phyloP scores from a whole-genome alignment of 2,888 invertebrate species.

The Laspeyria flexula region DNA sequence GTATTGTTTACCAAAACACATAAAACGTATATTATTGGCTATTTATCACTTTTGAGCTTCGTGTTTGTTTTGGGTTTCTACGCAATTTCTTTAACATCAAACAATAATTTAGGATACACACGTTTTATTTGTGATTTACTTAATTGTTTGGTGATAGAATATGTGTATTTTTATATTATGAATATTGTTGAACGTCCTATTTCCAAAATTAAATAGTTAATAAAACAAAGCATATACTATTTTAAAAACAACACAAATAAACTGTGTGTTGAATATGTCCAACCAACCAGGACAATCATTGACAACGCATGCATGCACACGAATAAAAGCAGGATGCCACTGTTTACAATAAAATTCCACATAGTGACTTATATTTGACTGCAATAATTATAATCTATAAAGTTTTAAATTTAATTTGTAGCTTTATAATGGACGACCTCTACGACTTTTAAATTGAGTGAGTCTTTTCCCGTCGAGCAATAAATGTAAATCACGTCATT shows the following conservation, averaged over 20 bases:
- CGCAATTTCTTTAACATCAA: no score
- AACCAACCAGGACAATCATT: slow-evolving; percentile 9
- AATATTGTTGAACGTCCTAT: no score
- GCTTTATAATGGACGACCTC: slow-evolving; percentile 33
- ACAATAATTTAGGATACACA: no score
- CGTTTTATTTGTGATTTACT: no score
- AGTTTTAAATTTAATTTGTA: slow-evolving; percentile 23
- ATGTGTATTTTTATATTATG: no score
- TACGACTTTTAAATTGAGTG: slow-evolving; percentile 60
- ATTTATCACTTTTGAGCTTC: no score
- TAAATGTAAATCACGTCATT: slow-evolving; percentile 79
- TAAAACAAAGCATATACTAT: background rate
- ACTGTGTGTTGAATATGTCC: slow-evolving; percentile 5
- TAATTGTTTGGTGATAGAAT: no score
- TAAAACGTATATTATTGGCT: no score
- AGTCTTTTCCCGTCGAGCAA: slow-evolving; percentile 59
- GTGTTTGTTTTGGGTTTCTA: no score
- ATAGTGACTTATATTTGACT: background rate
- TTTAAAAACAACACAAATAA: slow-evolving; percentile 1
- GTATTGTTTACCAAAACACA: no score
- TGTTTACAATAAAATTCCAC: slow-evolving; percentile 3
- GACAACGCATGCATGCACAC: slow-evolving; percentile 13
- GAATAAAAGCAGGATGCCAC: background rate
- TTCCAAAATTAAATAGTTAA: no score
- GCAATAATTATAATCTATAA: no score